Percentiles rank a stretch among this genome's conserved stretches.
phyloP scores from a whole-genome alignment of 2,113 vertebrate species.

The Tylochromis polylepis region DNA sequence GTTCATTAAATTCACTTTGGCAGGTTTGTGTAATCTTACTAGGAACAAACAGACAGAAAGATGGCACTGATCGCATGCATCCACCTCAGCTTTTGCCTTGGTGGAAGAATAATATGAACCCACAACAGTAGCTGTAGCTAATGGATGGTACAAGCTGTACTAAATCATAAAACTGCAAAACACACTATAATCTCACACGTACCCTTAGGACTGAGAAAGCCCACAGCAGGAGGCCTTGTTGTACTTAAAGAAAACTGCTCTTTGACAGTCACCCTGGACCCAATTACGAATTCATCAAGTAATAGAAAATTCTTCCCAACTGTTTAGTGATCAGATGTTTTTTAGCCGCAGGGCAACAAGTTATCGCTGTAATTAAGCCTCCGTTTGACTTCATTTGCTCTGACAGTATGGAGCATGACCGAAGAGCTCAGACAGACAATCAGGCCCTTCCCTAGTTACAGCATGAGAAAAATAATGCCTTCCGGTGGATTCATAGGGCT shows the following conservation, averaged over 20 bases:
- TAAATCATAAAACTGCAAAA: constrained; percentile 34
- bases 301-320: constrained; percentile 59
- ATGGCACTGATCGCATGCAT: neutral
- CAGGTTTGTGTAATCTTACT: neutral
- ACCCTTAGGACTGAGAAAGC: constrained; percentile 5
- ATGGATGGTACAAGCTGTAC: constrained; percentile 10
- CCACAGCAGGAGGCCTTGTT: constrained; percentile 32
- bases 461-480: constrained; percentile 12
- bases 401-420: constrained; percentile 54
- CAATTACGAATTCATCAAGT: constrained; percentile 64
- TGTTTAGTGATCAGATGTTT: constrained; percentile 63
- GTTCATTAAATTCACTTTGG: neutral
- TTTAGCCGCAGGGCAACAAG: constrained; percentile 65
- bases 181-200: constrained; percentile 1
- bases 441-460: neutral
- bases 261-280: constrained; percentile 58
- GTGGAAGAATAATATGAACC: neutral
- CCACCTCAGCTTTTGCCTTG: neutral
- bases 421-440: constrained; percentile 25
- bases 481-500: constrained; percentile 10
- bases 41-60: neutral
- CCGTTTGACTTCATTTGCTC: constrained; percentile 65
- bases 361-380: constrained; percentile 70
- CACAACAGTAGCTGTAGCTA: neutral
- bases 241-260: constrained; percentile 28